Evolutionary conservation across 2,888 invertebrate genomes (phyloP).

Genomic region (Philaethria dido): DNA sequence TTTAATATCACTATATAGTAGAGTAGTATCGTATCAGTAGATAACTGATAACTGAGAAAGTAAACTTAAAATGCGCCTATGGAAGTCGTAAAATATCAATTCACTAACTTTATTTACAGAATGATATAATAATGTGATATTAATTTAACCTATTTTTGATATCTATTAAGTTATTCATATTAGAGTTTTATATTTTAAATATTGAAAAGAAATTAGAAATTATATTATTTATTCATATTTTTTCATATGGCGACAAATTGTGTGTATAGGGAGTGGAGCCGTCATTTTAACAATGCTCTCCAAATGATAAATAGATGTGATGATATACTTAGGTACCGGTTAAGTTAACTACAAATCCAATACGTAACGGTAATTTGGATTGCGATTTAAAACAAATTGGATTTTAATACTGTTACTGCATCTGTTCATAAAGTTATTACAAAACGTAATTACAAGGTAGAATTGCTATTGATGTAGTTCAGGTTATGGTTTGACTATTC

Average conservation of each 20-base stretch:
- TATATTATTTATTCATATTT: not conserved
- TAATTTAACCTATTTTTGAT: constrained; percentile 14
- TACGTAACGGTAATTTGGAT: not conserved
- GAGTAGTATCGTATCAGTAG: constrained; percentile 1
- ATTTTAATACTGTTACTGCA: constrained; percentile 5
- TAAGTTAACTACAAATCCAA: constrained; percentile 1
- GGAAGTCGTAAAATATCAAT: constrained; percentile 1
- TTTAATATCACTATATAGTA: not conserved
- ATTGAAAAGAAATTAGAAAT: not conserved
- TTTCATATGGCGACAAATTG: not conserved
- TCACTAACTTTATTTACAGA: constrained; percentile 8
- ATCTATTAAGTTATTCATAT: not conserved
- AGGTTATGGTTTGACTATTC: no score
- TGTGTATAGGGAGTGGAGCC: not conserved
- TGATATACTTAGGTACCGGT: not conserved
- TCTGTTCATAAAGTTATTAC: not conserved
- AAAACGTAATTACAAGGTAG: constrained; percentile 7
- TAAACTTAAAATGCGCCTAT: not conserved
- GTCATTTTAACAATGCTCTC: constrained; percentile 9
- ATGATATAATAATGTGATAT: constrained; percentile 10
- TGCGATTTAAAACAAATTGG: constrained; percentile 16
- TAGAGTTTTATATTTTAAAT: not conserved
- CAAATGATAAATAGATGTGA: constrained; percentile 12
- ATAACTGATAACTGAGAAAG: constrained; percentile 9
- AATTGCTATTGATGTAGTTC: not conserved